Evolutionary conservation across 2,113 vertebrate genomes (phyloP).

Genomic region (Takifugu flavidus): DNA sequence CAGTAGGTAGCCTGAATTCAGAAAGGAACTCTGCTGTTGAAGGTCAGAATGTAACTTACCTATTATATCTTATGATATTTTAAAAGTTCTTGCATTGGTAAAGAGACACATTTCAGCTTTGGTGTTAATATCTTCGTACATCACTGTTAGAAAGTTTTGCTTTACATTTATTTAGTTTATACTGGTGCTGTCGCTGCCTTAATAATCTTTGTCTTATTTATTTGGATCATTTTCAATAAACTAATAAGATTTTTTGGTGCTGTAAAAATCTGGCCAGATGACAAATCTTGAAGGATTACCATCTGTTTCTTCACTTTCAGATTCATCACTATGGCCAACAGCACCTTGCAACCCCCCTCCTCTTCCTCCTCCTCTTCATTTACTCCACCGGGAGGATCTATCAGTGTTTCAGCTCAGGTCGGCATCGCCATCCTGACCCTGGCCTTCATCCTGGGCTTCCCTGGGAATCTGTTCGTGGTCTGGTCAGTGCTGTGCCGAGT

Average conservation of each 20-base stretch:
- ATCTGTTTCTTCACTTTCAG: background rate
- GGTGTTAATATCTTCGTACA: too few species aligned
- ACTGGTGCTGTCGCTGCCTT: too few species aligned
- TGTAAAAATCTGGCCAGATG: too few species aligned
- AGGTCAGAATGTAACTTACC: conserved; percentile 33
- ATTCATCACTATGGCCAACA: conserved; percentile 18
- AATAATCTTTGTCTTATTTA: too few species aligned
- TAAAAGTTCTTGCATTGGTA: too few species aligned
- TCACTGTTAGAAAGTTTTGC: too few species aligned
- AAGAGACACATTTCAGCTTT: too few species aligned
- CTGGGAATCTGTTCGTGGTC: conserved; percentile 82
- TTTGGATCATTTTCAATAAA: too few species aligned
- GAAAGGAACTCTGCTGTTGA: background rate
- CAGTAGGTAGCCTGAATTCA: background rate
- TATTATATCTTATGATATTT: too few species aligned
- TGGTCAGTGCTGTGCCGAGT: conserved; percentile 82
- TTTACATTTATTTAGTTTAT: too few species aligned
- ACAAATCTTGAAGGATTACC: too few species aligned
- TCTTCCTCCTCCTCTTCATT: background rate
- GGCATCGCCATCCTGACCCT: conserved; percentile 76
- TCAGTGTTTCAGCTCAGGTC: conserved; percentile 26
- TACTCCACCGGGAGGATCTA: background rate
- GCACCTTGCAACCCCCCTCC: background rate
- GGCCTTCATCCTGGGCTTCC: conserved; percentile 81
- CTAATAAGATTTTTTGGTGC: too few species aligned